Evolutionary conservation across 2,888 invertebrate genomes (phyloP).

Genomic region (Morinoia aosen): DNA sequence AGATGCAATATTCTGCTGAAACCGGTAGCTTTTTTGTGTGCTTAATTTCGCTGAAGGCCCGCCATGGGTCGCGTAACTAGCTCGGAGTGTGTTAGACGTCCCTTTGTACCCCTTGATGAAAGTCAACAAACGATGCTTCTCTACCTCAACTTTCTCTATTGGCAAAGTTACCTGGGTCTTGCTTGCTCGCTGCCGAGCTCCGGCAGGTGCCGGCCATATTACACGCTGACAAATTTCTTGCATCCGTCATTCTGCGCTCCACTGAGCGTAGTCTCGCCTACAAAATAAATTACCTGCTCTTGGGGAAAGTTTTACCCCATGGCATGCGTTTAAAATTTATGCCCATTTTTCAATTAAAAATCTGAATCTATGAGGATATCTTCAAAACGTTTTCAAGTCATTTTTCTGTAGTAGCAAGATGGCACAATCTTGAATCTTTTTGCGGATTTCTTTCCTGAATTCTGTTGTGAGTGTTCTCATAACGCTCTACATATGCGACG

Average conservation of each 20-base stretch:
- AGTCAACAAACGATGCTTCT: background rate
- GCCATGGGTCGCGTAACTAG: background rate
- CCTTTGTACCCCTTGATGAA: background rate
- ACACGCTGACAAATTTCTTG: background rate
- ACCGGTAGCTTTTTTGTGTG: background rate
- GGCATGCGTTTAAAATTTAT: background rate
- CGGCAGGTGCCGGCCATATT: background rate
- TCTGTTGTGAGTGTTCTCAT: no score
- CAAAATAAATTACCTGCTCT: background rate
- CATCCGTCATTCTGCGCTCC: slow-evolving; percentile 4
- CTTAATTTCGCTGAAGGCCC: background rate
- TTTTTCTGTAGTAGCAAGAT: no score
- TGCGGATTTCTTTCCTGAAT: no score
- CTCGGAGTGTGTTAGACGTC: background rate
- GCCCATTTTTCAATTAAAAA: background rate
- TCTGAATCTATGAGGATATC: background rate
- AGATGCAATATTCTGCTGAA: background rate
- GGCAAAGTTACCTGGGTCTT: background rate
- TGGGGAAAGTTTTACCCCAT: background rate
- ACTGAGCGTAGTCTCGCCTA: background rate
- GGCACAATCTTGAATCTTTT: no score
- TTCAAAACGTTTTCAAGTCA: background rate
- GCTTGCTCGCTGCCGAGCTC: background rate
- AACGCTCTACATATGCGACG: no score
- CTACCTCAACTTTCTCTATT: background rate